Conservation (phyloP, 1,140 invertebrate species). For the Acyrthosiphon pisum region DNA sequence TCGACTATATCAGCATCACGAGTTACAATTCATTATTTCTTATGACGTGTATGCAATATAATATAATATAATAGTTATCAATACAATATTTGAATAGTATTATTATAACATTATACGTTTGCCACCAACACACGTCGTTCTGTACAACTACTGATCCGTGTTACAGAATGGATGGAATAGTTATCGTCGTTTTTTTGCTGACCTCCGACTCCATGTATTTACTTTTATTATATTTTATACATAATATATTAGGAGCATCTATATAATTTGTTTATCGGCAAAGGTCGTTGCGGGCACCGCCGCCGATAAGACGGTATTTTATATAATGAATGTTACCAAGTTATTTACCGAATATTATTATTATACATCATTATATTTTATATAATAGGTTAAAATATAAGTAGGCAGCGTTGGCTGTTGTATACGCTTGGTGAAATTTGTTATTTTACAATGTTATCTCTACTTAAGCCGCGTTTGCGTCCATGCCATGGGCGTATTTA, state of each 20-base stretch:
- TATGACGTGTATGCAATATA: neutral
- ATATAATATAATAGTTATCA: neutral
- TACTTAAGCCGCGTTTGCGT: neutral
- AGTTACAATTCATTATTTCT: neutral
- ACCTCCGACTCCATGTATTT: neutral
- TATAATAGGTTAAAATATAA: conserved; percentile 6
- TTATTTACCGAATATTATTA: neutral
- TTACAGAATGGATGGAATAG: neutral
- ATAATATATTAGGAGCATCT: neutral
- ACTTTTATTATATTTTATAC: neutral
- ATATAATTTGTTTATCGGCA: neutral
- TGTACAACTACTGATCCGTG: neutral
- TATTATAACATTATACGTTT: no score
- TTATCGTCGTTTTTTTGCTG: neutral
- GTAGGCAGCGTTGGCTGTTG: neutral
- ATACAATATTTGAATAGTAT: no score
- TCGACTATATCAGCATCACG: neutral
- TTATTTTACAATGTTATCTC: neutral
- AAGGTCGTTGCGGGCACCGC: neutral
- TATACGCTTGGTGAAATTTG: neutral
- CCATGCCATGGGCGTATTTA: neutral
- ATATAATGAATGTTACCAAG: neutral
- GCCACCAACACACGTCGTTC: neutral
- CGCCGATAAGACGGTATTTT: neutral
- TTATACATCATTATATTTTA: neutral